Percentiles rank a stretch among this genome's conserved stretches.
These are phyloP conservation scores for Ophion slaviceki DNA, from an alignment of 2,888 invertebrate species.

Conservation along the genomic window DNA sequence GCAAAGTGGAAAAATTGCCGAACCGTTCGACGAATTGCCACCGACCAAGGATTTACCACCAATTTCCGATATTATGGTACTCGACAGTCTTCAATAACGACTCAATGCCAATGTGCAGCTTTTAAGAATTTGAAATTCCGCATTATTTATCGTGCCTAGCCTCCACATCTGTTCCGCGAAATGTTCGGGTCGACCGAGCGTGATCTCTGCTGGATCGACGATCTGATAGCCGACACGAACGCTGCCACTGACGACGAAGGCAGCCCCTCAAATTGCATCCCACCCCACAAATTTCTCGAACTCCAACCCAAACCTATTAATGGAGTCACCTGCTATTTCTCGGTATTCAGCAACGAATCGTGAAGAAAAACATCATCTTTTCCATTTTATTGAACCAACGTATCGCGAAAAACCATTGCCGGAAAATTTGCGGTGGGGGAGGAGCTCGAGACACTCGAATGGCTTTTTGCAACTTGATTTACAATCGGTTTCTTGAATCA, in stretches of 20 bases:
- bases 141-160: conserved; percentile 22
- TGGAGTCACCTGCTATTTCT: conserved; percentile 80
- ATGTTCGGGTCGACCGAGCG: conserved; percentile 78
- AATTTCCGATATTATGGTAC: conserved; percentile 81
- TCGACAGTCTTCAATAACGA: neutral
- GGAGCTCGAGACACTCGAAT: too few relatives aligned
- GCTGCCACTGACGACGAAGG: conserved; percentile 55
- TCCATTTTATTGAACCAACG: too few relatives aligned
- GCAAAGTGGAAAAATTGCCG: conserved; percentile 81
- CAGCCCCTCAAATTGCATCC: conserved; percentile 48
- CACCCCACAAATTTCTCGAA: conserved; percentile 75
- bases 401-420: too few relatives aligned
- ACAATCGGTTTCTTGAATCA: too few relatives aligned
- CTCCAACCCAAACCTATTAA: conserved; percentile 77
- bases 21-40: conserved; percentile 81
- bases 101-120: neutral
- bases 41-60: conserved; percentile 78
- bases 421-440: too few relatives aligned
- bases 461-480: too few relatives aligned
- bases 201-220: conserved; percentile 77
- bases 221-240: conserved; percentile 60
- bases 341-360: conserved; percentile 78
- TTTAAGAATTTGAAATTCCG: neutral
- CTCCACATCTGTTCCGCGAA: conserved; percentile 78
- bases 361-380: conserved; percentile 16